Evolutionary conservation across 2,797 vertebrate species (phyloP), one percentile per base, ranked within the genome.

Genomic region (Selene dorsalis): DNA sequence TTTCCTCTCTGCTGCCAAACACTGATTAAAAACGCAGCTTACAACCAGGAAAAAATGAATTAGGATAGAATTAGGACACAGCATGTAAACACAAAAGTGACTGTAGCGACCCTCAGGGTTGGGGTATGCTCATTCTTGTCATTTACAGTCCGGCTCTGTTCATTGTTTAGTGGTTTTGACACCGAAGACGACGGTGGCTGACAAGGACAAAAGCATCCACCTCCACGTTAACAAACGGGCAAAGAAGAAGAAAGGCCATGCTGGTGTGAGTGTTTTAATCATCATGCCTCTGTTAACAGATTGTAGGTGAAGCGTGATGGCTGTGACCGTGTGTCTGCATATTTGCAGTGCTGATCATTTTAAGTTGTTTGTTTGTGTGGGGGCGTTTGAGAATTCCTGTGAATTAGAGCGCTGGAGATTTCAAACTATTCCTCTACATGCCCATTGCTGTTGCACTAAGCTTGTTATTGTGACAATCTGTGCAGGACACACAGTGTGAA

Each of bases 401-500:
- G 17, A 45, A 28, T 62, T 62, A 20, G n/a, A 13, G 32, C 32
- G 32, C 32, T 35, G 32, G 2, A 30, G 4, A 64, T 47, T 17
- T 47, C 3, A 12, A 55, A 55, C 3, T 56, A 17, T 56, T 68
- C 3, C 13, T 48, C 17, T 20, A 18, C 53, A 69, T 30, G 26
- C 65, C 48, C 22, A 64, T 32, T 17, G 4, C 26, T 63, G 56
- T 20, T 43, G 56, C 32, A 30, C 20, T 26, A 16, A 10, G 5
- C 2, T 26, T 41, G 30, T 63, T 76, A 73, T 75, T 39, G 48
- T 68, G 32, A 73, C 30, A 28, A 3, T 30, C 5, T 85, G 50
- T 66, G 59, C 6, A 97, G 96, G 95, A 95, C 91, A 86, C 95
- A 58, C 95, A 96, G 75, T 95, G 94, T 81, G 94, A 94, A 53